A percentile compares a stretch with the other conserved stretches of the same genome.
phyloP scores from a whole-genome alignment of 2,888 invertebrate species.

The Atethmia centrago region DNA sequence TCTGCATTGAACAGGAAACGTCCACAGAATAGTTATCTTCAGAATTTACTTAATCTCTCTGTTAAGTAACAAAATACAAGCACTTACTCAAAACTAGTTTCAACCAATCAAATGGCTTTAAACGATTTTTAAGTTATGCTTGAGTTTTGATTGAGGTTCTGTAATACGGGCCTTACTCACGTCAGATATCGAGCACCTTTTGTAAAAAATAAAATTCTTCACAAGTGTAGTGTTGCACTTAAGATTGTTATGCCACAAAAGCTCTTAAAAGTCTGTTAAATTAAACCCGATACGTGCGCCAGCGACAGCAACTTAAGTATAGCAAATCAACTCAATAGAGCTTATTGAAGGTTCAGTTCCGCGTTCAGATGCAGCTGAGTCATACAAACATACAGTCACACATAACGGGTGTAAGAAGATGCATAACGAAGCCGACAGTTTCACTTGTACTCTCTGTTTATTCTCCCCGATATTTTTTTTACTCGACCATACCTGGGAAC shows the following conservation, averaged over 20 bases:
- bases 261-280: not conserved
- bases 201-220: not conserved
- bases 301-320: constrained; percentile 48
- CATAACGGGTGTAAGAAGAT: not conserved
- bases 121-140: too few species aligned
- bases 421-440: not conserved
- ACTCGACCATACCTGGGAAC: not conserved
- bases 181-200: not conserved
- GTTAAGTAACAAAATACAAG: too few species aligned
- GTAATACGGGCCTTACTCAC: too few species aligned
- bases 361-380: constrained; percentile 69
- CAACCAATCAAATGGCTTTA: too few species aligned
- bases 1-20: not conserved
- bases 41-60: too few species aligned
- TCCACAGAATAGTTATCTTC: not conserved
- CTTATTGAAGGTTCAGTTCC: constrained; percentile 71
- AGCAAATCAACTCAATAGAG: constrained; percentile 71
- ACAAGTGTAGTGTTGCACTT: not conserved
- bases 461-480: not conserved
- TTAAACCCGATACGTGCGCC: constrained; percentile 29
- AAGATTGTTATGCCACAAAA: not conserved
- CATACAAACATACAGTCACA: constrained; percentile 49
- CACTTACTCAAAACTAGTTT: too few species aligned
- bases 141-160: too few species aligned
- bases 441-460: not conserved